Conservation (phyloP, 1,140 invertebrate species). For the Dreissena polymorpha region DNA sequence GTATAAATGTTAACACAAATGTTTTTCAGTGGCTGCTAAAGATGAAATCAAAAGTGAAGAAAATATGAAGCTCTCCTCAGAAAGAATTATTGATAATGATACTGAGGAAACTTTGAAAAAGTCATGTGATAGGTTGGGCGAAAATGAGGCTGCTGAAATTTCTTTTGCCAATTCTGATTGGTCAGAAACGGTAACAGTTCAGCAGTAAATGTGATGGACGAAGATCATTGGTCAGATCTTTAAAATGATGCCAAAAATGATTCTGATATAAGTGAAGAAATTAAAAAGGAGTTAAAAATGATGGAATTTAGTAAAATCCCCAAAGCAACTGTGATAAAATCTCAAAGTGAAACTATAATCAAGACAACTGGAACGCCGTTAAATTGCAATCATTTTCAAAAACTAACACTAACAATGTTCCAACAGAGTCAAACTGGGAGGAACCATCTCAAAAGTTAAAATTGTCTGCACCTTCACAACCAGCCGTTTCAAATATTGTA, state of each 20-base stretch:
- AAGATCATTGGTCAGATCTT: background rate
- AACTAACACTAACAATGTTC: background rate
- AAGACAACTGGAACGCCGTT: too few relatives aligned
- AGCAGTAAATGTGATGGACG: background rate
- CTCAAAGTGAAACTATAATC: too few relatives aligned
- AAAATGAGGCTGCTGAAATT: background rate
- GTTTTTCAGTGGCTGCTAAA: too few relatives aligned
- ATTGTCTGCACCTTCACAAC: background rate
- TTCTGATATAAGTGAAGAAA: slow-evolving; percentile 49
- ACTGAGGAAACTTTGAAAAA: background rate
- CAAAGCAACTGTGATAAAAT: background rate
- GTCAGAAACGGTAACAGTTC: background rate
- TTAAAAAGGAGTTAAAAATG: slow-evolving; percentile 33
- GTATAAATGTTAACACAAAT: too few relatives aligned
- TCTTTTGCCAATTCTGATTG: background rate
- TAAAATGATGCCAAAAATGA: background rate
- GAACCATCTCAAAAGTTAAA: slow-evolving; percentile 5
- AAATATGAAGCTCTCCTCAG: too few relatives aligned
- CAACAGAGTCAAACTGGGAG: background rate
- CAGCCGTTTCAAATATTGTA: too few relatives aligned
- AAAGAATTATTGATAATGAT: too few relatives aligned
- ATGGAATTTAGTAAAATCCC: slow-evolving; percentile 1
- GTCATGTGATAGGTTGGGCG: too few relatives aligned
- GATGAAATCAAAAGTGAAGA: too few relatives aligned
- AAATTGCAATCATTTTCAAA: too few relatives aligned